Evolutionary conservation across 2,113 vertebrate genomes (phyloP).

Genomic region (Callipepla californica): DNA sequence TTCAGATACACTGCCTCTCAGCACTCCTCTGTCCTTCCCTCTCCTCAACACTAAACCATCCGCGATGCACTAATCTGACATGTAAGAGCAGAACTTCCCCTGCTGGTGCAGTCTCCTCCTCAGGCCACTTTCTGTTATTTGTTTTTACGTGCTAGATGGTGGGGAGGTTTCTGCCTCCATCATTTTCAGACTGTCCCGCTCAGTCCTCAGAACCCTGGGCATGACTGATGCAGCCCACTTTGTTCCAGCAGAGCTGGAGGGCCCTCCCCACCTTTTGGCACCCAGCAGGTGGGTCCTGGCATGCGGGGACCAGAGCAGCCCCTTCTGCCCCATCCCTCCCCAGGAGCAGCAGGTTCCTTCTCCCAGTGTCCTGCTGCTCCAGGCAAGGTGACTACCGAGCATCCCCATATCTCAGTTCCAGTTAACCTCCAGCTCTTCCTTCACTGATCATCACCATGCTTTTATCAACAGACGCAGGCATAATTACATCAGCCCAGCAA

Average conservation of each 20-base stretch:
- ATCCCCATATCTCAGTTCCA: neutral
- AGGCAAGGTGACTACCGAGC: neutral
- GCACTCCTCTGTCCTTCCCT: neutral
- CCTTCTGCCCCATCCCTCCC: neutral
- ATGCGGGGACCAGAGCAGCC: neutral
- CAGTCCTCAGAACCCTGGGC: neutral
- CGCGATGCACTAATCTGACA: neutral
- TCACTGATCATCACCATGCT: neutral
- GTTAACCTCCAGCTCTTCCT: neutral
- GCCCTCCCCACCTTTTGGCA: neutral
- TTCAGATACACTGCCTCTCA: neutral
- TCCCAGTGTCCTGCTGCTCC: neutral
- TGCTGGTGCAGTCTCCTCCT: neutral
- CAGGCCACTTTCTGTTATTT: neutral
- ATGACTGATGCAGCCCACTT: rapidly evolving
- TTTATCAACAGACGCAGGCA: neutral
- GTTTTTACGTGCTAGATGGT: neutral
- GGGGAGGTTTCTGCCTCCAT: neutral
- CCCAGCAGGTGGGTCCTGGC: neutral
- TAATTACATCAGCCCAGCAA: neutral
- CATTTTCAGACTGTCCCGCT: neutral
- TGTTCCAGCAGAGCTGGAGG: rapidly evolving
- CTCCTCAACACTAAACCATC: neutral
- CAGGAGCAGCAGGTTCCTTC: neutral
- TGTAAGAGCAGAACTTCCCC: rapidly evolving